Evolutionary conservation across 2,797 vertebrate species (phyloP).

Genomic region (Crocidura indochinensis): DNA sequence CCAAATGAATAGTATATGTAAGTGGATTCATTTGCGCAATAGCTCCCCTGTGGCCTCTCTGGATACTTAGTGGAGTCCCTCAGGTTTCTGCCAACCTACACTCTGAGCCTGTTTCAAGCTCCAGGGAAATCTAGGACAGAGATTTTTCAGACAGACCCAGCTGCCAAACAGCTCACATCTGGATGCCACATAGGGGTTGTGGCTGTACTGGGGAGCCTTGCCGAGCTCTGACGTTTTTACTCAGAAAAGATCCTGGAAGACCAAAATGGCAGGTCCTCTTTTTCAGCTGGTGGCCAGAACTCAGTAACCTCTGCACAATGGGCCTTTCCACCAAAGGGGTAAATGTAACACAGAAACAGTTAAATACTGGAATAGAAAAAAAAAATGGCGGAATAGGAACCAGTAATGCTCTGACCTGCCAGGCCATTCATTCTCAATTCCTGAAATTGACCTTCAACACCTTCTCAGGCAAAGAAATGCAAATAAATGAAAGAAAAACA

Average conservation of each 20-base stretch:
- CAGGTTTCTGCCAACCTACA: background rate
- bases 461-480: background rate
- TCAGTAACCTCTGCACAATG: background rate
- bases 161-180: background rate
- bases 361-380: background rate
- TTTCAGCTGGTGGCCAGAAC: background rate
- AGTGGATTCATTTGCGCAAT: conserved; percentile 50
- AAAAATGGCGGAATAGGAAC: no score
- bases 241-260: background rate
- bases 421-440: background rate
- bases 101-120: background rate
- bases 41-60: background rate
- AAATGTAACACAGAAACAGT: background rate
- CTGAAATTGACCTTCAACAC: background rate
- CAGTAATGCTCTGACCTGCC: background rate
- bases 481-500: background rate
- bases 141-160: background rate
- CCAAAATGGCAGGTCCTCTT: background rate
- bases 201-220: background rate
- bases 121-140: background rate
- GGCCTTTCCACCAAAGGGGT: conserved; percentile 1
- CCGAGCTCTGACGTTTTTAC: background rate
- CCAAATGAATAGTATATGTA: conserved; percentile 52
- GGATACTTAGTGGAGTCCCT: background rate
- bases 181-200: background rate